These are phyloP conservation scores for Macrotis lagotis DNA, from an alignment of 2,113 vertebrate species.

Conservation along the genomic window DNA sequence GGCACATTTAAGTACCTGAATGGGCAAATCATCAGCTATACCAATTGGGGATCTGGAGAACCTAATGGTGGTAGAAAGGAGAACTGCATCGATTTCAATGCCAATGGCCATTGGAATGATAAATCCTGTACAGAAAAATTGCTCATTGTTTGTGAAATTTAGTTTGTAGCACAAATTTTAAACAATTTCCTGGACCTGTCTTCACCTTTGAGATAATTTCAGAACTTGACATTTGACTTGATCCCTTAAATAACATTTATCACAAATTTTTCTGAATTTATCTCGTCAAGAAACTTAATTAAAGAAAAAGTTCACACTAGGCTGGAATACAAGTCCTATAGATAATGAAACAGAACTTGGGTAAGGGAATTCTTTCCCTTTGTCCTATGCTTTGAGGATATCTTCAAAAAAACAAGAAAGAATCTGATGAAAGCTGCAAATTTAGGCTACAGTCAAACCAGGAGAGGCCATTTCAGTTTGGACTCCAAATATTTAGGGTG, in stretches of 20 bases:
- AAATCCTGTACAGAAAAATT: background rate
- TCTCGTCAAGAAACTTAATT: too few species aligned
- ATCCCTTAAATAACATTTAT: too few species aligned
- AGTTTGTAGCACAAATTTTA: background rate
- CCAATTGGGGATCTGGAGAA: background rate
- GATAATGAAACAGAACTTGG: background rate
- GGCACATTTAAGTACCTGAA: background rate
- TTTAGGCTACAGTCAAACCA: too few species aligned
- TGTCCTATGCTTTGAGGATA: background rate
- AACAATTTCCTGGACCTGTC: background rate
- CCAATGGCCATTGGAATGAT: background rate
- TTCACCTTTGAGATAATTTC: background rate
- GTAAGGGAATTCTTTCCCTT: background rate
- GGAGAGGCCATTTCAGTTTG: too few species aligned
- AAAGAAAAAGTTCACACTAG: background rate
- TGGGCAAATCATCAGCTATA: background rate
- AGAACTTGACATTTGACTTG: background rate
- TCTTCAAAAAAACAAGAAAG: background rate
- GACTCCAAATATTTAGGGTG: background rate
- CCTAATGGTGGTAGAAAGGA: slow-evolving; percentile 2
- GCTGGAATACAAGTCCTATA: background rate
- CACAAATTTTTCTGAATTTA: too few species aligned
- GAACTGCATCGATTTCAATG: background rate
- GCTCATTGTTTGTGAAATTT: background rate
- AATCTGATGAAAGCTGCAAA: background rate